These are phyloP conservation scores for Pachydiplax longipennis DNA, from an alignment of 2,888 invertebrate genomes.

Conservation along the genomic window DNA sequence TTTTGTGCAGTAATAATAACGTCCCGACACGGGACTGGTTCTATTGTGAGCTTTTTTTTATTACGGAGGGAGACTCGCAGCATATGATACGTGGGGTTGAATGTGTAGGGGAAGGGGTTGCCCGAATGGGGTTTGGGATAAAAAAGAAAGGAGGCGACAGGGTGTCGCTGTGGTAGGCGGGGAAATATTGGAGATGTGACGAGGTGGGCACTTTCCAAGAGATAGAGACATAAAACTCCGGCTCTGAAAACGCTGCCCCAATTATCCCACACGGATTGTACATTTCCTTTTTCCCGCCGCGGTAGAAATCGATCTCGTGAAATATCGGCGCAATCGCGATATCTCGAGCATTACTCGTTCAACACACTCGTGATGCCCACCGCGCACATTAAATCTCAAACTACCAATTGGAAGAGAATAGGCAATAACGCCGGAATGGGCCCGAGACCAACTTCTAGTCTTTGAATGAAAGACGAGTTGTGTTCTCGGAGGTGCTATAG, in stretches of 20 bases:
- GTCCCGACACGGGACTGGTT: slow-evolving; percentile 43
- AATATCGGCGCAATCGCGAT: no score
- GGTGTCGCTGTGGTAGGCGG: neutral
- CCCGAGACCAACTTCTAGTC: neutral
- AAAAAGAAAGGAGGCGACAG: neutral
- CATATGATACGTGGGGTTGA: neutral
- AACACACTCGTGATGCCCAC: no score
- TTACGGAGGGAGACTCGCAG: neutral
- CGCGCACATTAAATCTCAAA: no score
- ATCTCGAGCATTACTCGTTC: no score
- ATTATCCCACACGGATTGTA: neutral
- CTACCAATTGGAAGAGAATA: no score
- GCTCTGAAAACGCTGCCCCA: neutral
- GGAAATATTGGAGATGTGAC: neutral
- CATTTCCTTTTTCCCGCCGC: no score
- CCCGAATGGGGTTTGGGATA: neutral
- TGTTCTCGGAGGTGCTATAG: neutral
- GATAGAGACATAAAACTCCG: neutral
- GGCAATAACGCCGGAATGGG: neutral
- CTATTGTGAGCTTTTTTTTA: slow-evolving; percentile 25
- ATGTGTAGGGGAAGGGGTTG: neutral
- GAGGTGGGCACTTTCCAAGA: neutral
- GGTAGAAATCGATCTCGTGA: no score
- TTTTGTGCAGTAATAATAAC: slow-evolving; percentile 15
- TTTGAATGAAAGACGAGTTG: neutral